A percentile compares a stretch with the other conserved stretches of the same genome.
Evolutionary conservation across 2,797 vertebrate species (phyloP).

Genomic region (Poecilia wingei): DNA sequence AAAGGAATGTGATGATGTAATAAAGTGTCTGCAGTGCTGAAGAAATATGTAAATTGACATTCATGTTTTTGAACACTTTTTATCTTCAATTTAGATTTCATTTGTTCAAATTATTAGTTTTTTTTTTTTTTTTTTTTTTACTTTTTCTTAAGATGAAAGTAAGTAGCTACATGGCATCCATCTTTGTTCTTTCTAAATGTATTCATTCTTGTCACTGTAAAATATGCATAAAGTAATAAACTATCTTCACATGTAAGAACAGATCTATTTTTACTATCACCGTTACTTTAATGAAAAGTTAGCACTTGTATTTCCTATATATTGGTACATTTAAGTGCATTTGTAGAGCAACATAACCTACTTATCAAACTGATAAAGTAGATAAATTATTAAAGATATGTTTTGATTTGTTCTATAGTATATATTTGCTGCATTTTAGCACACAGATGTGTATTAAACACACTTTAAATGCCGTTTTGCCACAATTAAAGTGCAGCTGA

Average conservation of each 20-base stretch:
- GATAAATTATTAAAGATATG: neutral
- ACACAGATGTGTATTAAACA: neutral
- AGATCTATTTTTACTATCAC: neutral
- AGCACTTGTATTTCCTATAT: neutral
- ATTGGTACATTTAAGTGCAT: neutral
- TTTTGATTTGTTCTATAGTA: neutral
- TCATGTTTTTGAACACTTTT: neutral
- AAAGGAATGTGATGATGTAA: neutral
- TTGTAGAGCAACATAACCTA: neutral
- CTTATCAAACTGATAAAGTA: neutral
- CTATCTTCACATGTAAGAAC: neutral
- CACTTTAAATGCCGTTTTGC: neutral
- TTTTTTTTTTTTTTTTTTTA: neutral
- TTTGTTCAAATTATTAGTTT: neutral
- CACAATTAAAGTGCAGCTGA: neutral
- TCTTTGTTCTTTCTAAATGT: neutral
- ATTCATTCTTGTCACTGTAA: neutral
- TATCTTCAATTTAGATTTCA: neutral
- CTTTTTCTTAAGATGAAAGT: neutral
- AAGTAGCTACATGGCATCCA: too few relatives aligned
- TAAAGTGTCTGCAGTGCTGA: neutral
- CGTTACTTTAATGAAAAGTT: neutral
- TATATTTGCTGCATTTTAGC: neutral
- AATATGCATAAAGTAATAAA: neutral
- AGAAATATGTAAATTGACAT: neutral